phyloP scores from a whole-genome alignment of 2,113 vertebrate genomes.

The Gnathonemus echidnorhynchus region DNA sequence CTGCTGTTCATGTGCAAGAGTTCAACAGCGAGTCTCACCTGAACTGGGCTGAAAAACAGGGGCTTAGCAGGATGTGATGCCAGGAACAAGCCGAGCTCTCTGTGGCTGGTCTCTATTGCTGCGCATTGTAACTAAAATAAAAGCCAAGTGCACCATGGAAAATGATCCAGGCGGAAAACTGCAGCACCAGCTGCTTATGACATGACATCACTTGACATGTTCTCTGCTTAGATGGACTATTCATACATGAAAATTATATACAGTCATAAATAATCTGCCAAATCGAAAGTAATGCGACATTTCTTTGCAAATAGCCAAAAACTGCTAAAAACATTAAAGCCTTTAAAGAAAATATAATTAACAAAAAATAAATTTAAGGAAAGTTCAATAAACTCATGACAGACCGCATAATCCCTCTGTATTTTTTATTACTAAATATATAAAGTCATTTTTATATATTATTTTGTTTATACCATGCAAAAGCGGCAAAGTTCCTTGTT shows the following conservation, averaged over 20 bases:
- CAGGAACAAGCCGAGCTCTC: neutral
- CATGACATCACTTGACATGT: neutral
- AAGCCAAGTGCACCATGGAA: neutral
- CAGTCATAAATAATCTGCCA: neutral
- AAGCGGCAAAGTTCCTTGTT: neutral
- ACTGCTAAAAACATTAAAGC: neutral
- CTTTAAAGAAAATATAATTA: neutral
- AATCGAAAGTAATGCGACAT: neutral
- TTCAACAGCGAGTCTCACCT: neutral
- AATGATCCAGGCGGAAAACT: neutral
- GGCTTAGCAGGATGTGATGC: neutral
- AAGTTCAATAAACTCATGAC: neutral
- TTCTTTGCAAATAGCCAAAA: neutral
- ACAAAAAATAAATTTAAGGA: neutral
- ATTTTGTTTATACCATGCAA: slow-evolving; percentile 6
- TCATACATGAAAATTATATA: neutral
- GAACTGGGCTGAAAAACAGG: neutral
- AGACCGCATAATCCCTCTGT: neutral
- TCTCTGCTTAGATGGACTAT: neutral
- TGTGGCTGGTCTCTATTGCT: neutral
- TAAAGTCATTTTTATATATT: neutral
- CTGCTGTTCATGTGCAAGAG: neutral
- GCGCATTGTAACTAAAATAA: neutral
- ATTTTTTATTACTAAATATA: slow-evolving; percentile 1
- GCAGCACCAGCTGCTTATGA: neutral